phyloP scores from a whole-genome alignment of 2,113 vertebrate genomes.

The Oryzias celebensis region DNA sequence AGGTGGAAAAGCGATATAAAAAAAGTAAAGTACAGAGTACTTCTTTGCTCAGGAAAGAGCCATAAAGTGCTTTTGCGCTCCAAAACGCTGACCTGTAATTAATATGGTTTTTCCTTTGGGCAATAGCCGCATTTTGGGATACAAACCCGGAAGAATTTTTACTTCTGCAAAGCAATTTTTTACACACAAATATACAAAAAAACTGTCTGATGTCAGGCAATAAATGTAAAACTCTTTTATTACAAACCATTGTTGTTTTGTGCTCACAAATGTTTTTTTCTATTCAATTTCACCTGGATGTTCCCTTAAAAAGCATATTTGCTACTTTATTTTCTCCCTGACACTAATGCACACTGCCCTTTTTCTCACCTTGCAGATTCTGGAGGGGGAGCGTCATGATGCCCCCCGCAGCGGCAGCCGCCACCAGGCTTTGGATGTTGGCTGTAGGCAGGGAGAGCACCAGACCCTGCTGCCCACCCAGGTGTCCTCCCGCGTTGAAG shows the following conservation, averaged over 20 bases:
- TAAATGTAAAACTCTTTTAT: slow-evolving; percentile 11
- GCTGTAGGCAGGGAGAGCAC: slow-evolving; percentile 94
- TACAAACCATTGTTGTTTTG: neutral
- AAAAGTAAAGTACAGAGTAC: slow-evolving; percentile 63
- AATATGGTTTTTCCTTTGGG: slow-evolving; percentile 69
- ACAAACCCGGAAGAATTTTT: slow-evolving; percentile 59
- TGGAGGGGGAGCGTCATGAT: slow-evolving; percentile 98
- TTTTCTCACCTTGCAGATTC: slow-evolving; percentile 96
- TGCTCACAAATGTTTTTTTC: neutral
- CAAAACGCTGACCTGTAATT: slow-evolving; percentile 82
- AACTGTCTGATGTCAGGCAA: slow-evolving; percentile 15
- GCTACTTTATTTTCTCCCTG: neutral
- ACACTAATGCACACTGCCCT: neutral
- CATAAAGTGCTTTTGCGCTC: slow-evolving; percentile 76
- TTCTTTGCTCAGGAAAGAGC: slow-evolving; percentile 64
- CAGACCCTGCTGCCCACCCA: slow-evolving; percentile 96
- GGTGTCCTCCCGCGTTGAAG: slow-evolving; percentile 95
- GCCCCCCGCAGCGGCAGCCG: slow-evolving; percentile 95
- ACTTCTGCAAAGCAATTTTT: slow-evolving; percentile 57
- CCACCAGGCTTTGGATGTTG: slow-evolving; percentile 97
- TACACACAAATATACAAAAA: slow-evolving; percentile 15
- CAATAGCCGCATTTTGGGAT: slow-evolving; percentile 64
- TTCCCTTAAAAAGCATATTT: neutral
- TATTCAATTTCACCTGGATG: neutral
- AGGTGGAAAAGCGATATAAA: slow-evolving; percentile 62